Evolutionary conservation across 2,888 invertebrate genomes (phyloP).

Genomic region (Platyscelio sp.): DNA sequence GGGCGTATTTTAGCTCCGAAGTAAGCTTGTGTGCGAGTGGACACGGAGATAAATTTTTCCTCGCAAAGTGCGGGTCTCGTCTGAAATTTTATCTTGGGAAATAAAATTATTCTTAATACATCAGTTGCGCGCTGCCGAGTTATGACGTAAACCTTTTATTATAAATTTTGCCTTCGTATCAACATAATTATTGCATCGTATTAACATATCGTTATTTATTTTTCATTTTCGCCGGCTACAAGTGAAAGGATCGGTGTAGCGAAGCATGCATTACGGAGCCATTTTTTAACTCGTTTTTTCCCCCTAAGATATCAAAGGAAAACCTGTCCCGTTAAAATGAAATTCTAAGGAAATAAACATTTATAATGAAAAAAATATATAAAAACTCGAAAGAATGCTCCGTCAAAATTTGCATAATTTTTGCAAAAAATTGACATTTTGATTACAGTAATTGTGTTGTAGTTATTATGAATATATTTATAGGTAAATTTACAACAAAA

Average conservation of each 20-base stretch:
- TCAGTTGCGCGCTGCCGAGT: slow-evolving; percentile 49
- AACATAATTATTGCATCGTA: slow-evolving; percentile 53
- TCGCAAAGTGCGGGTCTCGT: slow-evolving; percentile 68
- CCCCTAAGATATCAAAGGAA: too few species aligned
- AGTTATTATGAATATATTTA: too few species aligned
- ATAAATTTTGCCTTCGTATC: slow-evolving; percentile 53
- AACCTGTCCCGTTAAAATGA: too few species aligned
- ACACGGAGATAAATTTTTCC: slow-evolving; percentile 68
- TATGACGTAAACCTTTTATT: slow-evolving; percentile 52
- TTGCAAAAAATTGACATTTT: too few species aligned
- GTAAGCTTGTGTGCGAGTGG: slow-evolving; percentile 69
- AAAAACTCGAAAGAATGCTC: too few species aligned
- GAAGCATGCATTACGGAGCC: background rate
- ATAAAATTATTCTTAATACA: slow-evolving; percentile 70
- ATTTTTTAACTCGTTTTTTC: too few species aligned
- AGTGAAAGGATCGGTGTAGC: too few species aligned
- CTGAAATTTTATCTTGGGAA: slow-evolving; percentile 66
- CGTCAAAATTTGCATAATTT: too few species aligned
- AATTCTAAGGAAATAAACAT: slow-evolving; percentile 11
- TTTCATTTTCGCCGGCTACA: slow-evolving; percentile 14
- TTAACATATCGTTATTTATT: slow-evolving; percentile 54
- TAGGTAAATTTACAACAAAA: too few species aligned
- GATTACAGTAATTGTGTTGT: too few species aligned
- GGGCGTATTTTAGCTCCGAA: slow-evolving; percentile 67
- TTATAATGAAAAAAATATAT: too few species aligned